These are phyloP conservation scores for Ochropleura leucogaster DNA, from an alignment of 2,888 invertebrate species.

Conservation along the genomic window DNA sequence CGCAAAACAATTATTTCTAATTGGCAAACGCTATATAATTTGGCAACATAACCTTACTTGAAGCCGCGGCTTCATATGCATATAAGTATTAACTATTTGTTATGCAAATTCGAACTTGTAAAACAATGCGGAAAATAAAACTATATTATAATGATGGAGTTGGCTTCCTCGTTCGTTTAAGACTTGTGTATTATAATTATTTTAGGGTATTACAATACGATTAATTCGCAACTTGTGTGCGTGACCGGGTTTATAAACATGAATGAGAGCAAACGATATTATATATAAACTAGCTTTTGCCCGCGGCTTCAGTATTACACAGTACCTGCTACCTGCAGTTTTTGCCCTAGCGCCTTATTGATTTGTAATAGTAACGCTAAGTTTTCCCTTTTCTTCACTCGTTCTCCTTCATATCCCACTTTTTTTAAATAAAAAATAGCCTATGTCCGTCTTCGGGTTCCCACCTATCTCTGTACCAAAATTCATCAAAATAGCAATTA, in stretches of 20 bases:
- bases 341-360: too few relatives aligned
- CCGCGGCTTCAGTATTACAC: too few relatives aligned
- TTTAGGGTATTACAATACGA: constrained; percentile 13
- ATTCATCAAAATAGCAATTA: too few relatives aligned
- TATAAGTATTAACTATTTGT: constrained; percentile 10
- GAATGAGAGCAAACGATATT: neutral
- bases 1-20: constrained; percentile 20
- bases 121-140: constrained; percentile 41
- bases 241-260: neutral
- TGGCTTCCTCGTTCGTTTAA: constrained; percentile 33
- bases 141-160: neutral
- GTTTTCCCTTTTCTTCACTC: too few relatives aligned
- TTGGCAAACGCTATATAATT: constrained; percentile 38
- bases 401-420: too few relatives aligned
- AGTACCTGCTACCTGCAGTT: too few relatives aligned
- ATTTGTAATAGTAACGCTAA: too few relatives aligned
- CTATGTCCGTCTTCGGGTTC: too few relatives aligned
- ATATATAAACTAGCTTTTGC: too few relatives aligned
- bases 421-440: too few relatives aligned
- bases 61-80: neutral
- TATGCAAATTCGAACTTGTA: constrained; percentile 37
- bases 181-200: neutral
- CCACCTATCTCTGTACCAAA: too few relatives aligned
- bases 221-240: neutral
- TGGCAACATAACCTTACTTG: constrained; percentile 30